phyloP scores from a whole-genome alignment of 2,888 invertebrate genomes.

The Teleogryllus oceanicus region DNA sequence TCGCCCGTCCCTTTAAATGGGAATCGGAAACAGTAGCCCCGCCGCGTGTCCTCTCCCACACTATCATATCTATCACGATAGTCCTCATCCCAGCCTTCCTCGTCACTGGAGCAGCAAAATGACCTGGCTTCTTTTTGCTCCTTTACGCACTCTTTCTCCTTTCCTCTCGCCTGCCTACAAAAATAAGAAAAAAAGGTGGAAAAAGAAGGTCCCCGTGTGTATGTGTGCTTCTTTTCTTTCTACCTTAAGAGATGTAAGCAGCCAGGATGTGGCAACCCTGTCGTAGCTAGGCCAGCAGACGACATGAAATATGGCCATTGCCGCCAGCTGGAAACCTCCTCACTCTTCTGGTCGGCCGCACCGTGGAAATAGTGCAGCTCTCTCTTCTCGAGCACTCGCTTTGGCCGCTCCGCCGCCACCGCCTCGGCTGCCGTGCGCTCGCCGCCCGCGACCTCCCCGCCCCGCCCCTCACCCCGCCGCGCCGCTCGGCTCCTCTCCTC shows the following conservation, averaged over 20 bases:
- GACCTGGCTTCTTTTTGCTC: slow-evolving; percentile 28
- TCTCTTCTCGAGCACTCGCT: slow-evolving; percentile 24
- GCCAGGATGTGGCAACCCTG: slow-evolving; percentile 19
- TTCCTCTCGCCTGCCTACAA: slow-evolving; percentile 26
- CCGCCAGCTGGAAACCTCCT: slow-evolving; percentile 37
- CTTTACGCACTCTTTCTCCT: slow-evolving; percentile 26
- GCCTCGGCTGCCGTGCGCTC: slow-evolving; percentile 3
- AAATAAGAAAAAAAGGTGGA: slow-evolving; percentile 20
- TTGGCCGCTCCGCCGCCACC: slow-evolving; percentile 24
- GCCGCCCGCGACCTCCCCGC: neutral
- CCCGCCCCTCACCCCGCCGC: too few relatives aligned
- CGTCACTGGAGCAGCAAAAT: slow-evolving; percentile 32
- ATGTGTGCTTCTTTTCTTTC: slow-evolving; percentile 23
- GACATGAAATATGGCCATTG: slow-evolving; percentile 41
- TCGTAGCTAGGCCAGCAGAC: slow-evolving; percentile 38
- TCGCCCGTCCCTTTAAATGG: too few relatives aligned
- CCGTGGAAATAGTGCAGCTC: slow-evolving; percentile 12
- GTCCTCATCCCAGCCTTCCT: slow-evolving; percentile 30
- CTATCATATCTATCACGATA: slow-evolving; percentile 37
- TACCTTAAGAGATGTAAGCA: neutral
- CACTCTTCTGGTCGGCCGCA: slow-evolving; percentile 29
- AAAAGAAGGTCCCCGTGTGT: neutral
- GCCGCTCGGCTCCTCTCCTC: too few relatives aligned
- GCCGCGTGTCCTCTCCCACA: slow-evolving; percentile 30
- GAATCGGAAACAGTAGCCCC: slow-evolving; percentile 35